Percentiles rank a stretch among this genome's conserved stretches.
Conservation (phyloP, 2,888 invertebrate genomes). For the Monochamus alternatus region DNA sequence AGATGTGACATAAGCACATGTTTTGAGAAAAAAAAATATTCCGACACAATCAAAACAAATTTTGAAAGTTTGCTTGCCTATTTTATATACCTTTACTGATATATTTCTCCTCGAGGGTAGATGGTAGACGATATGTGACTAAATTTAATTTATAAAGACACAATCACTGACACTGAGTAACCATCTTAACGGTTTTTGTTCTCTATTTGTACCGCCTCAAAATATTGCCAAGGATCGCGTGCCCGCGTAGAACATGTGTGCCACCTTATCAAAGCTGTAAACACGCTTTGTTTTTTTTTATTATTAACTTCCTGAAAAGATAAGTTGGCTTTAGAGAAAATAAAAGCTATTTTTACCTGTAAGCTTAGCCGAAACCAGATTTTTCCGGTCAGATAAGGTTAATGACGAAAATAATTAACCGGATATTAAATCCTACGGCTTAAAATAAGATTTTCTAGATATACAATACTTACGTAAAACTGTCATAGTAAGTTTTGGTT, state of each 20-base stretch:
- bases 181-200: background rate
- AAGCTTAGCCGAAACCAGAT: background rate
- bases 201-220: background rate
- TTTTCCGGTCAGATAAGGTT: background rate
- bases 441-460: too few species aligned
- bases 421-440: background rate
- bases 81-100: too few species aligned
- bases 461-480: too few species aligned
- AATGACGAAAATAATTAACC: background rate
- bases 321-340: background rate
- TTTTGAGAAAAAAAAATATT: too few species aligned
- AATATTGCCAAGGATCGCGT: background rate
- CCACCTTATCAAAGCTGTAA: background rate
- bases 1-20: too few species aligned
- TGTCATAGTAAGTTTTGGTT: too few species aligned
- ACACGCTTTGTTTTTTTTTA: background rate
- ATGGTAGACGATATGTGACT: too few species aligned
- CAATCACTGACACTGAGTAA: too few species aligned
- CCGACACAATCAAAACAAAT: too few species aligned
- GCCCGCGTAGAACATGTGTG: background rate
- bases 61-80: too few species aligned
- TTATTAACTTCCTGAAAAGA: background rate
- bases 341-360: background rate
- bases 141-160: too few species aligned
- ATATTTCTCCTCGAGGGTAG: too few species aligned